phyloP scores from a whole-genome alignment of 2,888 invertebrate species.

The Pantelozetes paolii region DNA sequence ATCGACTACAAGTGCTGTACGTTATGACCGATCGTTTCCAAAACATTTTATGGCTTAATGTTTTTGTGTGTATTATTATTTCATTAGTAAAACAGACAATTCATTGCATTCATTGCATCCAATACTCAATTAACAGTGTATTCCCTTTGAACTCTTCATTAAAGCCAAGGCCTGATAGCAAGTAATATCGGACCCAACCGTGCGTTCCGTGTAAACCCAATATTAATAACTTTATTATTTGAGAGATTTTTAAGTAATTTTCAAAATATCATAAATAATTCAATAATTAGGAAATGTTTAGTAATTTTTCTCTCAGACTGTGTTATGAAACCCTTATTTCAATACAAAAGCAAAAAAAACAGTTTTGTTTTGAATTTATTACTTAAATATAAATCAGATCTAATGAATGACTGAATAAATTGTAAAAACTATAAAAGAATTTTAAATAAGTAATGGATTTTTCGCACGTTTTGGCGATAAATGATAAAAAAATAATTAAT shows the following conservation, averaged over 20 bases:
- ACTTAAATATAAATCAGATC: not conserved
- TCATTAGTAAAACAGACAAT: not conserved
- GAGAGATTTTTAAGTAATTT: not conserved
- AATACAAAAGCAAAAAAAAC: not conserved
- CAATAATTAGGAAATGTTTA: no score
- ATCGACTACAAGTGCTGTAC: not conserved
- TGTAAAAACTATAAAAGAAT: not conserved
- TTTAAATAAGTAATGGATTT: not conserved
- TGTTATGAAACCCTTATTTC: not conserved
- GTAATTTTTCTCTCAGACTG: no score
- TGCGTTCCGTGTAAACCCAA: not conserved
- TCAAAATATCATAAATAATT: no score
- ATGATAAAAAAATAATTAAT: not conserved
- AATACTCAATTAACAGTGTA: not conserved
- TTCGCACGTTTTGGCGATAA: not conserved
- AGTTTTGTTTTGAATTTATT: not conserved
- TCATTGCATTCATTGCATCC: not conserved
- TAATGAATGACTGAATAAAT: not conserved
- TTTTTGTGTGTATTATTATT: not conserved
- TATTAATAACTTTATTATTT: slow-evolving; percentile 1
- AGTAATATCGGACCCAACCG: not conserved
- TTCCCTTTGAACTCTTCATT: not conserved
- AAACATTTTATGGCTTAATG: not conserved
- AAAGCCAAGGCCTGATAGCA: not conserved
- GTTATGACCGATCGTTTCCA: not conserved